phyloP scores from a whole-genome alignment of 2,113 vertebrate genomes.

The Symphodus melops region DNA sequence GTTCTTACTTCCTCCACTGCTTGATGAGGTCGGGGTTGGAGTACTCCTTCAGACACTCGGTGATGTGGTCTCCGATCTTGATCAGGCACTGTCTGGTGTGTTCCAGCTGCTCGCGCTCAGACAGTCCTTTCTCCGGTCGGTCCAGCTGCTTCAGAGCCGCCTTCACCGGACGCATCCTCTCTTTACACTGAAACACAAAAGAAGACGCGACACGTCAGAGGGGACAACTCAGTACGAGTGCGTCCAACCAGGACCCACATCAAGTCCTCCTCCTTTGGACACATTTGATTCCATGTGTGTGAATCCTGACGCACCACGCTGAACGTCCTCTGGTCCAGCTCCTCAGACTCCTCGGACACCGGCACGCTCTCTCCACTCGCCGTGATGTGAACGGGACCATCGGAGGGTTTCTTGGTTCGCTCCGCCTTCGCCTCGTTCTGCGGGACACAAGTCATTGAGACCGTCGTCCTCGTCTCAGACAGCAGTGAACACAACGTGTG shows the following conservation, averaged over 20 bases:
- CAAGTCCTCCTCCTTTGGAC: no score
- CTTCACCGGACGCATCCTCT: slow-evolving; percentile 98
- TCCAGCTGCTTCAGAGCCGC: slow-evolving; percentile 98
- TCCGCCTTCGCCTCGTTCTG: slow-evolving; percentile 88
- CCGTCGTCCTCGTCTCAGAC: no score
- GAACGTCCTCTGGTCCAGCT: slow-evolving; percentile 98
- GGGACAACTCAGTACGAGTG: no score
- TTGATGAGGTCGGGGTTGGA: slow-evolving; percentile 96
- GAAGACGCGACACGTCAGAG: no score
- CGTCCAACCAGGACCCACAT: no score
- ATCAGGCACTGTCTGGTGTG: slow-evolving; percentile 98
- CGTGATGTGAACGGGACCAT: slow-evolving; percentile 91
- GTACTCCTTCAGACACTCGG: slow-evolving; percentile 96
- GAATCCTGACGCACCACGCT: no score
- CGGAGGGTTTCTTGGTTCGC: slow-evolving; percentile 87
- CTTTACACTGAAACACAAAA: slow-evolving; percentile 90
- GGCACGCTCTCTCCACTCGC: slow-evolving; percentile 88
- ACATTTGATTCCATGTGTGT: no score
- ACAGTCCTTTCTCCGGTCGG: slow-evolving; percentile 96
- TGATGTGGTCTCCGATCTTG: slow-evolving; percentile 99
- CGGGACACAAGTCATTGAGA: slow-evolving; percentile 52
- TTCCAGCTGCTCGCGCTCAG: slow-evolving; percentile 97
- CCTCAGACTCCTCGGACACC: slow-evolving; percentile 93
- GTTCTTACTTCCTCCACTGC: slow-evolving; percentile 95
- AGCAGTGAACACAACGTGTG: neutral